A percentile compares a stretch with the other conserved stretches of the same genome.
phyloP scores from a whole-genome alignment of 2,797 vertebrate genomes.

The Melopsittacus undulatus region DNA sequence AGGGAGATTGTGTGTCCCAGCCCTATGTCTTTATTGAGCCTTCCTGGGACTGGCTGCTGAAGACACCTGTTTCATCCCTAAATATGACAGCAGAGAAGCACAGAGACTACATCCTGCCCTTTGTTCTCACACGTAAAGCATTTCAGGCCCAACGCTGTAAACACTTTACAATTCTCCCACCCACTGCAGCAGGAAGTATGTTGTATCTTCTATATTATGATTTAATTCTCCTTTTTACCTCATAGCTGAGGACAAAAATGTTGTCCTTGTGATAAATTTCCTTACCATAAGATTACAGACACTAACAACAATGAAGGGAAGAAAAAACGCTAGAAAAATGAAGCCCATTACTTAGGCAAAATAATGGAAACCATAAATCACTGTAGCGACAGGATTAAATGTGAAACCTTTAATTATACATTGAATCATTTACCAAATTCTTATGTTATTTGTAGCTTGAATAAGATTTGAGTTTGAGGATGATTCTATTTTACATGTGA shows the following conservation, averaged over 20 bases:
- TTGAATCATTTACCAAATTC: slow-evolving; percentile 54
- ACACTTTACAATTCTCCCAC: neutral
- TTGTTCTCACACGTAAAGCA: slow-evolving; percentile 4
- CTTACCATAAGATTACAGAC: slow-evolving; percentile 29
- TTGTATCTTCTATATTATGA: neutral
- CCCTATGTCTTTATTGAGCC: neutral
- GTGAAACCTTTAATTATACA: slow-evolving; percentile 68
- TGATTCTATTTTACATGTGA: neutral
- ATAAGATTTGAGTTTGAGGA: slow-evolving; percentile 29
- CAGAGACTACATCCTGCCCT: neutral
- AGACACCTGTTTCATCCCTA: slow-evolving; percentile 50
- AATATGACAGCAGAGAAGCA: slow-evolving; percentile 20
- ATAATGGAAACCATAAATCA: slow-evolving; percentile 69
- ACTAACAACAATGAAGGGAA: neutral
- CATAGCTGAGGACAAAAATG: slow-evolving; percentile 20
- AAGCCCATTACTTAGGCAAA: slow-evolving; percentile 51
- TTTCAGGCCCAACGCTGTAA: neutral
- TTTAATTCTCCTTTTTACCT: slow-evolving; percentile 16
- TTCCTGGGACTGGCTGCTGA: neutral
- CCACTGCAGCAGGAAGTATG: neutral
- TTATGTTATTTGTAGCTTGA: slow-evolving; percentile 36
- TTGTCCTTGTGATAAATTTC: slow-evolving; percentile 38
- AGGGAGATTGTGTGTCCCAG: slow-evolving; percentile 9
- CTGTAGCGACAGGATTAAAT: slow-evolving; percentile 36
- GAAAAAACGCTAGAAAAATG: slow-evolving; percentile 8